These are phyloP conservation scores for Aurelia aurita DNA, from an alignment of 30 jellyfish, hydroid and myxozoan genomes.

Conservation along the genomic window DNA sequence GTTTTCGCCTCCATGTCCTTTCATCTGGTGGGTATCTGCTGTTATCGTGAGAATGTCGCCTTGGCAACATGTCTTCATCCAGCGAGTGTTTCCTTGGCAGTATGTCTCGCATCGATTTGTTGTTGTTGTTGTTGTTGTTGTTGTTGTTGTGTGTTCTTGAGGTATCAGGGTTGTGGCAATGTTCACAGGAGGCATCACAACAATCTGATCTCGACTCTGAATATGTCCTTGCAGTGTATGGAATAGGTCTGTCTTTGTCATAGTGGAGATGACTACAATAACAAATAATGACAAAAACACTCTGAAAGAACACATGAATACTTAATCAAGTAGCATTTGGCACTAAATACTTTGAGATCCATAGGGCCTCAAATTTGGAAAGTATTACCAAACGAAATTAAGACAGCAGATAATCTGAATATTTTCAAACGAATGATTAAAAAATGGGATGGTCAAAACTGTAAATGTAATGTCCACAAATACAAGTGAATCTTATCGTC, in stretches of 20 bases:
- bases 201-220: conserved; percentile 51
- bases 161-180: conserved; percentile 27
- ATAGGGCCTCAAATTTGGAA: too few relatives aligned
- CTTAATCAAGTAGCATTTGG: too few relatives aligned
- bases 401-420: too few relatives aligned
- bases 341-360: too few relatives aligned
- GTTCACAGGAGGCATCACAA: conserved; percentile 59
- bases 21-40: conserved; percentile 2
- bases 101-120: conserved; percentile 66
- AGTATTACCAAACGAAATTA: too few relatives aligned
- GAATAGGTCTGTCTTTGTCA: conserved; percentile 63
- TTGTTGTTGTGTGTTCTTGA: not conserved
- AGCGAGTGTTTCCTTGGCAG: conserved; percentile 31
- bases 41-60: not conserved
- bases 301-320: too few relatives aligned
- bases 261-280: conserved; percentile 49
- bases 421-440: too few relatives aligned
- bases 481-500: too few relatives aligned
- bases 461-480: too few relatives aligned
- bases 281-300: not conserved
- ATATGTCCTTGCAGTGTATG: conserved; percentile 60
- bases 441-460: too few relatives aligned
- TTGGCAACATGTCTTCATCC: conserved; percentile 4
- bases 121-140: not conserved
- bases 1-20: conserved; percentile 10